Evolutionary conservation across 2,888 invertebrate genomes (phyloP).

Genomic region (Cryptocheilus praepositus): DNA sequence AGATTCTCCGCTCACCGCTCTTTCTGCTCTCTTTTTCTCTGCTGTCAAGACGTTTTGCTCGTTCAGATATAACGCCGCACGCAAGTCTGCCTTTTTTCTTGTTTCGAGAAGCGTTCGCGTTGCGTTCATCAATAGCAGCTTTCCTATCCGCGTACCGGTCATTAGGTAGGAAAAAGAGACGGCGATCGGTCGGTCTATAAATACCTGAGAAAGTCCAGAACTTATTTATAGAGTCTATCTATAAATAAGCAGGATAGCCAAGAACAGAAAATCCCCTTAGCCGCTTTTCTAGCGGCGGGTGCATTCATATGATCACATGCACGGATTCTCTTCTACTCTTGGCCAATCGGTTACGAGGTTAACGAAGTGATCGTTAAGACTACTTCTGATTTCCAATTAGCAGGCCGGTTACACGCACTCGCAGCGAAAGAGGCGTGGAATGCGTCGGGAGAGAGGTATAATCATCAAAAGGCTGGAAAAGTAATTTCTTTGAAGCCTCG

Average conservation of each 20-base stretch:
- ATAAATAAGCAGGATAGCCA: slow-evolving; percentile 67
- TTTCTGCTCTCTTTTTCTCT: slow-evolving; percentile 3
- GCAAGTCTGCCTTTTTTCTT: slow-evolving; percentile 41
- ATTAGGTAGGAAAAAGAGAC: slow-evolving; percentile 48
- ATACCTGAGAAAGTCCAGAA: slow-evolving; percentile 43
- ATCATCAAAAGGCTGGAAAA: too few relatives aligned
- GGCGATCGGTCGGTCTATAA: slow-evolving; percentile 44
- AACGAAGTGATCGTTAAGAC: slow-evolving; percentile 28
- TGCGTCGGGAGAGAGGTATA: too few relatives aligned
- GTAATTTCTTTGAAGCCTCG: too few relatives aligned
- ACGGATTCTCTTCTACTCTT: slow-evolving; percentile 20
- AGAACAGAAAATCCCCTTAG: slow-evolving; percentile 68
- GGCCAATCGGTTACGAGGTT: slow-evolving; percentile 37
- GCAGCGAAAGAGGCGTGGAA: neutral
- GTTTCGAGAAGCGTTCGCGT: slow-evolving; percentile 3
- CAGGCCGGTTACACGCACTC: too few relatives aligned
- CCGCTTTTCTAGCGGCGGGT: slow-evolving; percentile 45
- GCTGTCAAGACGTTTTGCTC: slow-evolving; percentile 26
- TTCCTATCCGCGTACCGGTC: slow-evolving; percentile 51
- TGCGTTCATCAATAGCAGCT: slow-evolving; percentile 48
- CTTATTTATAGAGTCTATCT: slow-evolving; percentile 41
- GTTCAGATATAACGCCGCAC: slow-evolving; percentile 23
- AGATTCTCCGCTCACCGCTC: neutral
- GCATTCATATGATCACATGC: slow-evolving; percentile 15
- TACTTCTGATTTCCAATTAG: slow-evolving; percentile 22